Evolutionary conservation across 2,797 vertebrate genomes (phyloP), one percentile per base, ranked within the genome.

Genomic region (Ispidina picta): DNA sequence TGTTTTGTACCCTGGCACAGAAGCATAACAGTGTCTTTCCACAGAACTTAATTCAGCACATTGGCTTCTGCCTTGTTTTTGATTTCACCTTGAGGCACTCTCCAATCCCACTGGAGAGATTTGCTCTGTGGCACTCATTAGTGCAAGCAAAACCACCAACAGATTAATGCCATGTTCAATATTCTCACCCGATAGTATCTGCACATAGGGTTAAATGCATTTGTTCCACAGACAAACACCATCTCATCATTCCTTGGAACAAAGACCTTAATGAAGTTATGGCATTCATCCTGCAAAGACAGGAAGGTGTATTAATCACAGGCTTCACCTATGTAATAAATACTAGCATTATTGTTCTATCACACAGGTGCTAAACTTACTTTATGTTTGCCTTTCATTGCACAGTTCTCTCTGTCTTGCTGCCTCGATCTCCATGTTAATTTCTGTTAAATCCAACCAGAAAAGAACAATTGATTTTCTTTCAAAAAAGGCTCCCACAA

Each of bases 211-310:
- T 99, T 99, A 96, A 99, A 99, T 21, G 99, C 99, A 44, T 99
- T 99, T 88, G 99, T 99, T 41, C 99, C 99, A 63, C 99, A 99
- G 94, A 99, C 99, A 96, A 99, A 99, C 70, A 99, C 98, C 97
- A 99, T 98, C 96, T 99, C 99, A 26, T 99, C 99, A 3, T 99
- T 99, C 97, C 99, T 98, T 86, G 99, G 99, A 92, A 99, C 99
- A 97, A 99, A 98, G 64, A 99, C 99, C 98, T 99, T 99, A 97
- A 99, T 99, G 94, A 99, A 99, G 96, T 99, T 99, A 98, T 99
- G 99, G 97, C 99, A 99, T 97, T 99, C 99, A 25, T 99, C 99
- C 99, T 99, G 95, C 88, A 92, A 96, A 93, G 88, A 96, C 54
- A 96, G 75, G 6, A 71, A 81, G 39, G 70, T 8, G 21, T 35